Evolutionary conservation across 35 echinoderm and acorn worm genomes (phyloP).

Genomic region (Strongylocentrotus purpuratus): DNA sequence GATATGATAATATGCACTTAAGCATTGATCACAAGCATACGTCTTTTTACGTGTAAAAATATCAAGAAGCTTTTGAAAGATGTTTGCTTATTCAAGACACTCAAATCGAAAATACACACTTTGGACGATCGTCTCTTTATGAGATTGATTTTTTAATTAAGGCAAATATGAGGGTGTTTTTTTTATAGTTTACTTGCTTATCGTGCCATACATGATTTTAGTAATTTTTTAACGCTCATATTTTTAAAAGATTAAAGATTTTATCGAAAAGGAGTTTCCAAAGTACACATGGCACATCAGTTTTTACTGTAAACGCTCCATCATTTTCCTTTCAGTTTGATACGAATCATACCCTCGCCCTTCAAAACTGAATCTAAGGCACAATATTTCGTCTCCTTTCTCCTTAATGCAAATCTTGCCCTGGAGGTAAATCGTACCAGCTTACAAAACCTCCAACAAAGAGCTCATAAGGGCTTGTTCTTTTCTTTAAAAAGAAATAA

Average conservation of each 20-base stretch:
- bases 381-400: neutral
- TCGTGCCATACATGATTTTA: too few species aligned
- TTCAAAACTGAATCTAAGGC: neutral
- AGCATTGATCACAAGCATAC: neutral
- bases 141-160: too few species aligned
- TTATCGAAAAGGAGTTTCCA: too few species aligned
- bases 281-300: neutral
- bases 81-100: too few species aligned
- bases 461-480: neutral
- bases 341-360: neutral
- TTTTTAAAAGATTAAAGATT: too few species aligned
- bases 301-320: neutral
- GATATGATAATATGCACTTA: neutral
- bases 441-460: neutral
- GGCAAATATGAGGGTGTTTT: too few species aligned
- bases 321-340: neutral
- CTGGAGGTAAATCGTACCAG: neutral
- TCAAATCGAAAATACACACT: too few species aligned
- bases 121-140: too few species aligned
- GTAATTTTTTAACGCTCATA: too few species aligned
- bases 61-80: neutral
- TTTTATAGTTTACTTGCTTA: too few species aligned
- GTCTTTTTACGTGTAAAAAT: neutral
- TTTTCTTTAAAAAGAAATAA: neutral
- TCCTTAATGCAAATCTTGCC: slow-evolving; percentile 11